phyloP scores from a whole-genome alignment of 2,113 vertebrate genomes.

The Petrocephalus zakoni region DNA sequence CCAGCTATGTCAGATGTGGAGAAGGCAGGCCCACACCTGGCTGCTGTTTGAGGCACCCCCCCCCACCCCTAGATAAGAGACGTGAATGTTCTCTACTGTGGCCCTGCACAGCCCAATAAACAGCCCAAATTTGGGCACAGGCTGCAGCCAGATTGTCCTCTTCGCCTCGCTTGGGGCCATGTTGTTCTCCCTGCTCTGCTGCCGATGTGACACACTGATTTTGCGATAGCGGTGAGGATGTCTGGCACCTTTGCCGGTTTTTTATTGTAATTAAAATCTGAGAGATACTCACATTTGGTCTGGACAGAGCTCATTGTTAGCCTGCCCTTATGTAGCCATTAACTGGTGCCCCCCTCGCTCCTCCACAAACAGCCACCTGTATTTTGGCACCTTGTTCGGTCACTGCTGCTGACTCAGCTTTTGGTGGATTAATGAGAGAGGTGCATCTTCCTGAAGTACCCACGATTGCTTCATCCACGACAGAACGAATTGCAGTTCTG shows the following conservation, averaged over 20 bases:
- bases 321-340: background rate
- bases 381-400: background rate
- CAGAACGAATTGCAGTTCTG: background rate
- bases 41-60: background rate
- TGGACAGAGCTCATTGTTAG: background rate
- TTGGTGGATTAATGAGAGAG: background rate
- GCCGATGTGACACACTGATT: conserved; percentile 37
- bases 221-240: background rate
- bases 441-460: background rate
- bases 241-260: background rate
- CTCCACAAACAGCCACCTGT: background rate
- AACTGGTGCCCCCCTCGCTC: background rate
- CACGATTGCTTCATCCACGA: background rate
- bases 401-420: background rate
- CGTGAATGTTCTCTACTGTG: conserved; percentile 54
- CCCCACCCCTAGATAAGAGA: conserved; percentile 51
- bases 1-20: background rate
- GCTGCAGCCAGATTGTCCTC: conserved; percentile 77
- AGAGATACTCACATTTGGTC: background rate
- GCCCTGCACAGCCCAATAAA: conserved; percentile 64
- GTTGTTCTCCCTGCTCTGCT: conserved; percentile 28
- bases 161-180: conserved; percentile 70
- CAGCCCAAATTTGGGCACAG: conserved; percentile 81
- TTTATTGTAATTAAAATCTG: background rate
- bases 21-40: conserved; percentile 13